Evolutionary conservation across 2,888 invertebrate genomes (phyloP).

Genomic region (Eretmocerus hayati): DNA sequence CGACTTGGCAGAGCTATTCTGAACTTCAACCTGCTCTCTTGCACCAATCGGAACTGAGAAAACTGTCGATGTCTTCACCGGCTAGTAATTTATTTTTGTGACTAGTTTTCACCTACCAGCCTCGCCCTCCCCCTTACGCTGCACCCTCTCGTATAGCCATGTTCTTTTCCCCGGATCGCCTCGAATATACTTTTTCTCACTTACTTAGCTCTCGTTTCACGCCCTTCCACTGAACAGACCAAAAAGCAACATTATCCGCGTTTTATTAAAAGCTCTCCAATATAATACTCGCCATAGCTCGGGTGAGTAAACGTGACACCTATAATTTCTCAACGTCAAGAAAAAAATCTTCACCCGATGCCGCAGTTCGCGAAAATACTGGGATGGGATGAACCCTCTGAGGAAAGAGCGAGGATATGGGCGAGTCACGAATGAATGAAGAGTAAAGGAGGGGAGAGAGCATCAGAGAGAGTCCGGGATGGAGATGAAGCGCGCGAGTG

Average conservation of each 20-base stretch:
- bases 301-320: no score
- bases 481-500: slow-evolving; percentile 17
- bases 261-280: slow-evolving; percentile 18
- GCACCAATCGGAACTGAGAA: slow-evolving; percentile 20
- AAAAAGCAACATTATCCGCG: slow-evolving; percentile 20
- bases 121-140: neutral
- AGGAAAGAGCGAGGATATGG: no score
- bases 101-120: slow-evolving; percentile 15
- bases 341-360: slow-evolving; percentile 21
- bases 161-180: no score
- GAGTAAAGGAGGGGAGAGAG: no score
- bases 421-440: no score
- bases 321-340: slow-evolving; percentile 16
- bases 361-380: slow-evolving; percentile 19
- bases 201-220: no score
- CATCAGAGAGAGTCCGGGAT: slow-evolving; percentile 15
- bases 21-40: slow-evolving; percentile 12
- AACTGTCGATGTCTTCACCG: slow-evolving; percentile 22
- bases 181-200: slow-evolving; percentile 1
- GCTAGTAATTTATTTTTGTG: slow-evolving; percentile 22
- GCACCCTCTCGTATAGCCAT: no score
- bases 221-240: neutral
- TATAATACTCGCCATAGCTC: neutral
- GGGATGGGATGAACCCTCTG: no score
- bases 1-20: neutral